phyloP scores from a whole-genome alignment of 2,113 vertebrate genomes.

The Hystrix cristata region DNA sequence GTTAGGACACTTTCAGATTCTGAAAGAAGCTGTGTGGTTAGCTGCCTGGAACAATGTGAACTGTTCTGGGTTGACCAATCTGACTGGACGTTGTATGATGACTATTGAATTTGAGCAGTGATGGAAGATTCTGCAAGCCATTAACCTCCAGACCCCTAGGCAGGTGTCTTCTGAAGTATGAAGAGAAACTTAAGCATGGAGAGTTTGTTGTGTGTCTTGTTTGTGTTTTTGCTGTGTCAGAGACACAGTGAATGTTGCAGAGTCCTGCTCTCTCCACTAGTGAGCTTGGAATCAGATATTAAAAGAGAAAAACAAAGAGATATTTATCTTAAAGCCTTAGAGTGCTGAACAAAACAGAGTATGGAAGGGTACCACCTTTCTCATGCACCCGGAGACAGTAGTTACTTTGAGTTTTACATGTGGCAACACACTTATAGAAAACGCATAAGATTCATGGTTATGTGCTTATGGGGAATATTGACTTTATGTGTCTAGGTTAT shows the following conservation, averaged over 20 bases:
- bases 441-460: neutral
- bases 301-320: conserved; percentile 88
- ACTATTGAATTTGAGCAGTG: neutral
- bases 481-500: conserved; percentile 64
- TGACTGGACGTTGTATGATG: neutral
- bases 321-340: conserved; percentile 86
- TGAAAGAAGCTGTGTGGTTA: neutral
- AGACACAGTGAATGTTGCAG: conserved; percentile 86
- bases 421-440: neutral
- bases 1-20: neutral
- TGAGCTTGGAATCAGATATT: conserved; percentile 90
- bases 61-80: neutral
- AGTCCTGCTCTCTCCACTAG: conserved; percentile 79
- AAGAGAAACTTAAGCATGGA: conserved; percentile 78
- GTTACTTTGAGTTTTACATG: conserved; percentile 14
- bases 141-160: conserved; percentile 66
- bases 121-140: neutral
- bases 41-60: neutral
- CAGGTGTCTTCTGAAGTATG: conserved; percentile 85
- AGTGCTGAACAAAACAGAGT: conserved; percentile 92
- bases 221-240: conserved; percentile 78
- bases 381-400: conserved; percentile 64
- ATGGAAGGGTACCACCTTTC: conserved; percentile 86
- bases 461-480: conserved; percentile 73
- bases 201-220: conserved; percentile 70